Evolutionary conservation across 2,113 vertebrate species (phyloP).

Genomic region (Malurus elegans): DNA sequence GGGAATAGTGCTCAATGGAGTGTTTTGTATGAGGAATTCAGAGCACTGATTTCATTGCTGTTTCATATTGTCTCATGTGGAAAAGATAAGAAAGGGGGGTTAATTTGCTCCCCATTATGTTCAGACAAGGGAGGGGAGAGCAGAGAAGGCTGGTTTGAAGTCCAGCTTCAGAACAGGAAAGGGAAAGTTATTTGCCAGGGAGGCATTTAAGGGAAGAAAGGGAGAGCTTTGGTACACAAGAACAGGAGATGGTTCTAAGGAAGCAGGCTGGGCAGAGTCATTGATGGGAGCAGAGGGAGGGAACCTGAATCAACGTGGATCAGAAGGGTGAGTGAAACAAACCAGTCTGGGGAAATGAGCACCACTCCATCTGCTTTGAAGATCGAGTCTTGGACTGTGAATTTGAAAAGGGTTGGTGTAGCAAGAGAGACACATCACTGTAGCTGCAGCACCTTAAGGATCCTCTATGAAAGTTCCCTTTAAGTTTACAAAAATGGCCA

Average conservation of each 20-base stretch:
- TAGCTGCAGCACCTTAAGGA: background rate
- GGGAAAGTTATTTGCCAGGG: background rate
- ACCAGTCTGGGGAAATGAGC: background rate
- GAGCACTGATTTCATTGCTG: constrained; percentile 12
- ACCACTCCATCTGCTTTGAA: background rate
- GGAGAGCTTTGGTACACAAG: background rate
- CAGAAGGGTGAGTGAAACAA: background rate
- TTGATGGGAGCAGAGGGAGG: background rate
- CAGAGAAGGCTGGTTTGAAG: background rate
- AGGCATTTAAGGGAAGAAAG: background rate
- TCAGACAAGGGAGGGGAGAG: background rate
- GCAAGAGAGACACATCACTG: background rate
- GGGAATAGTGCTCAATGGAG: background rate
- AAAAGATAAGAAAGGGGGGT: background rate
- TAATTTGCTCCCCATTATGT: background rate
- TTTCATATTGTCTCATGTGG: background rate
- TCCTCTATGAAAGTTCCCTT: background rate
- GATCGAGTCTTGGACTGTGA: background rate
- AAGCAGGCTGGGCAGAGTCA: background rate
- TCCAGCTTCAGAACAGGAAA: background rate
- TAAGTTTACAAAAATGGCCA: background rate
- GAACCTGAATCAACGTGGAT: background rate
- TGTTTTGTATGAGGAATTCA: constrained; percentile 6
- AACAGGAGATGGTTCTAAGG: background rate
- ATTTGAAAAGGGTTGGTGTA: background rate